These are phyloP conservation scores for Ceraclea dissimilis DNA, from an alignment of 2,888 invertebrate genomes.

Conservation along the genomic window DNA sequence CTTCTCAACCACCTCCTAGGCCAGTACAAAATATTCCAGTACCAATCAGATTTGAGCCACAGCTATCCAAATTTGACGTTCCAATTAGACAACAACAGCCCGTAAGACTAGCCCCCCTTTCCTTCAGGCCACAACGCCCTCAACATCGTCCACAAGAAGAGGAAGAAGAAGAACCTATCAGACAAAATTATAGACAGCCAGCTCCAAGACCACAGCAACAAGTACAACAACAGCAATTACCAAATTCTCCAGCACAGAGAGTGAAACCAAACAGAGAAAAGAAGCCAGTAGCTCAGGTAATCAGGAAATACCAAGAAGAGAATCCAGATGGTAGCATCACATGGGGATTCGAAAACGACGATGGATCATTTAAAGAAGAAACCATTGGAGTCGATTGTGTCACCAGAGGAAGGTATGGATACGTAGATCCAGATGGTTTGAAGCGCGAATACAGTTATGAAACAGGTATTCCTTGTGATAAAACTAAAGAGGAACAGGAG, in stretches of 20 bases:
- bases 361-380: slow-evolving; percentile 81
- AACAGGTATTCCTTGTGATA: slow-evolving; percentile 68
- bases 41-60: slow-evolving; percentile 14
- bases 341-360: slow-evolving; percentile 85
- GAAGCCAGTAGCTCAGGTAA: slow-evolving; percentile 66
- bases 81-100: slow-evolving; percentile 37
- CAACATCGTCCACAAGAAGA: slow-evolving; percentile 32
- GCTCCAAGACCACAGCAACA: slow-evolving; percentile 32
- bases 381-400: slow-evolving; percentile 70
- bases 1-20: slow-evolving; percentile 31
- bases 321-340: slow-evolving; percentile 75
- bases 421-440: slow-evolving; percentile 75
- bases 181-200: slow-evolving; percentile 40
- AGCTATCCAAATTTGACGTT: slow-evolving; percentile 18
- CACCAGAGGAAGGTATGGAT: slow-evolving; percentile 74
- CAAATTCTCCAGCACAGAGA: slow-evolving; percentile 37
- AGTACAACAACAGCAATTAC: slow-evolving; percentile 31
- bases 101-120: slow-evolving; percentile 41
- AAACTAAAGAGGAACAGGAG: slow-evolving; percentile 43
- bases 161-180: slow-evolving; percentile 40
- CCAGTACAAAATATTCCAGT: slow-evolving; percentile 31
- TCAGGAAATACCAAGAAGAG: slow-evolving; percentile 67
- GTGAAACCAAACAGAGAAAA: slow-evolving; percentile 43
- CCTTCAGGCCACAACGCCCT: slow-evolving; percentile 45
- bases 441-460: slow-evolving; percentile 76